These are phyloP conservation scores for Pristionchus fissidentatus DNA, from an alignment of 2,888 invertebrate genomes.

Conservation along the genomic window DNA sequence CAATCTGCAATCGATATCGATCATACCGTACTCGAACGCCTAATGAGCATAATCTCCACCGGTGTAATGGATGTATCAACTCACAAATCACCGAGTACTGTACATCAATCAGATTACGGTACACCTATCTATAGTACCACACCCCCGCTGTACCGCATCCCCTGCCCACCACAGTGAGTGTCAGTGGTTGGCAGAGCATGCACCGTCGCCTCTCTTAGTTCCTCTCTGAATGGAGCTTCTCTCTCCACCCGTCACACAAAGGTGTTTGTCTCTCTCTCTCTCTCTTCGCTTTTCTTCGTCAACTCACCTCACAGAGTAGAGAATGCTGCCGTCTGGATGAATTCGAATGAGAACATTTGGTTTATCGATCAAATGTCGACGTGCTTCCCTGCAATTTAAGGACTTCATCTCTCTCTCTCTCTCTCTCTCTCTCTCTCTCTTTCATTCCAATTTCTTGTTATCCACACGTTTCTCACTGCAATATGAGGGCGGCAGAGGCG, in stretches of 20 bases:
- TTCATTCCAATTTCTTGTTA: neutral
- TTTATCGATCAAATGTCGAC: conserved; percentile 78
- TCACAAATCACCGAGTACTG: too few relatives aligned
- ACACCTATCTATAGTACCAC: neutral
- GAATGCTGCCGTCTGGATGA: conserved; percentile 79
- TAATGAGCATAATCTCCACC: too few relatives aligned
- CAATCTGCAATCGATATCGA: conserved; percentile 83
- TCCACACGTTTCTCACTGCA: neutral
- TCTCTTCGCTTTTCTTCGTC: neutral
- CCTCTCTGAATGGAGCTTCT: neutral
- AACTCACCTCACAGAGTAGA: conserved; percentile 64
- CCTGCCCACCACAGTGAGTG: neutral
- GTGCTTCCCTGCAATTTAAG: conserved; percentile 82
- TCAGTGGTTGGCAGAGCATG: neutral
- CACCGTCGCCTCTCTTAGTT: neutral
- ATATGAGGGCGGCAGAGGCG: neutral
- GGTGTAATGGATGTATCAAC: too few relatives aligned
- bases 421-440: neutral
- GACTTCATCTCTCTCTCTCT: neutral
- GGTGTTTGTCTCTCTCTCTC: conserved; percentile 14
- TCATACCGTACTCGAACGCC: neutral
- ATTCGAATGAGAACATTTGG: conserved; percentile 92
- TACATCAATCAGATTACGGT: too few relatives aligned
- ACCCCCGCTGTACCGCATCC: neutral
- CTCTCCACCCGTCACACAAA: conserved; percentile 18